Conservation (phyloP, 2,113 vertebrate species). For the Thalassoma bifasciatum region DNA sequence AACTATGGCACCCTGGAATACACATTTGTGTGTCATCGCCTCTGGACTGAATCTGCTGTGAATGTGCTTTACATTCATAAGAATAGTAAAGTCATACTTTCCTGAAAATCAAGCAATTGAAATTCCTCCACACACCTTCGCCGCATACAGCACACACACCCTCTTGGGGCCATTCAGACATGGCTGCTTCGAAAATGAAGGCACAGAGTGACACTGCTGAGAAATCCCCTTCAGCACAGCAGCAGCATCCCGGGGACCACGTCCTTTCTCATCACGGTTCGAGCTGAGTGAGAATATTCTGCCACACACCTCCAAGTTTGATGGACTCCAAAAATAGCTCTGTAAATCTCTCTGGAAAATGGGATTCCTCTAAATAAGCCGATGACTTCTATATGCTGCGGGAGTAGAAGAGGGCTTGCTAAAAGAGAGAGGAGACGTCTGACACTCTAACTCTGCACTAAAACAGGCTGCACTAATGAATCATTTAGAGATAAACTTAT, state of each 20-base stretch:
- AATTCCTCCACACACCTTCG: background rate
- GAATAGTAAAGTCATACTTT: background rate
- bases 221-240: conserved; percentile 9
- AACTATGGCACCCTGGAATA: background rate
- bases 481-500: background rate
- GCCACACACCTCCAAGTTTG: conserved; percentile 44
- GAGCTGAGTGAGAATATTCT: conserved; percentile 28
- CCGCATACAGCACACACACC: background rate
- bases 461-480: background rate
- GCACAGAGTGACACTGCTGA: conserved; percentile 3
- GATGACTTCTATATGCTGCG: conserved; percentile 11
- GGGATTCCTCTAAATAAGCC: conserved; percentile 62
- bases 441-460: background rate
- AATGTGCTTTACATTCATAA: background rate
- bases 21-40: too few species aligned
- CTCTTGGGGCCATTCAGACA: conserved; percentile 1
- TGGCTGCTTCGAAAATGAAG: conserved; percentile 25
- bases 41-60: background rate
- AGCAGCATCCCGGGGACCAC: conserved; percentile 23
- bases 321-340: conserved; percentile 51
- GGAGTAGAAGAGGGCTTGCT: background rate
- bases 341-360: conserved; percentile 62
- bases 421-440: background rate
- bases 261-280: conserved; percentile 15
- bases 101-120: background rate